These are phyloP conservation scores for Thaumatotibia leucotreta DNA, from an alignment of 1,140 invertebrate genomes.

Conservation along the genomic window DNA sequence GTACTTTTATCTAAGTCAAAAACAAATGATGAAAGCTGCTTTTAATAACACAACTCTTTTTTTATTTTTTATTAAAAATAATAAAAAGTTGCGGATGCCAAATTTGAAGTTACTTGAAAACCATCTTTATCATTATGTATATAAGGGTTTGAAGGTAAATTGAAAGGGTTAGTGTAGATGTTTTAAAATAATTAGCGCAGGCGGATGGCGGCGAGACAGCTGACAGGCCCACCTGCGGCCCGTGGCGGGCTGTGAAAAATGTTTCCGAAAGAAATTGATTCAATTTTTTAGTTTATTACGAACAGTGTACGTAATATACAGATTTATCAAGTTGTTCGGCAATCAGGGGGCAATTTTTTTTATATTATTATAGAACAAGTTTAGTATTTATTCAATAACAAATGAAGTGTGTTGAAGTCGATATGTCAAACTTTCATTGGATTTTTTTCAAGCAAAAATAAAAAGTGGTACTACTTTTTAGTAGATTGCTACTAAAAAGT, in stretches of 20 bases:
- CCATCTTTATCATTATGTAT: neutral
- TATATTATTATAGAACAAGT: no score
- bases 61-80: neutral
- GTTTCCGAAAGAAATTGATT: neutral
- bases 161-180: conserved; percentile 1
- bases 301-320: neutral
- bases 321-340: no score
- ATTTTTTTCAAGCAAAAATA: no score
- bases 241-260: conserved; percentile 10
- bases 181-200: conserved; percentile 47
- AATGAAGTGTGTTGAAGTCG: no score
- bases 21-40: neutral
- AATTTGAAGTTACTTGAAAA: neutral
- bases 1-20: neutral
- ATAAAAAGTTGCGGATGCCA: neutral
- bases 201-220: conserved; percentile 44
- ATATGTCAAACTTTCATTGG: no score
- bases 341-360: no score
- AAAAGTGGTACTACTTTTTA: no score
- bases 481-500: no score
- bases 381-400: no score
- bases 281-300: neutral
- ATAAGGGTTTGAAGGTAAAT: neutral
- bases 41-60: neutral
- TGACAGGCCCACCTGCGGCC: conserved; percentile 47